Conservation (phyloP, 30 jellyfish, hydroid and myxozoan species). For the Aurelia aurita complex sp. Pacific region DNA sequence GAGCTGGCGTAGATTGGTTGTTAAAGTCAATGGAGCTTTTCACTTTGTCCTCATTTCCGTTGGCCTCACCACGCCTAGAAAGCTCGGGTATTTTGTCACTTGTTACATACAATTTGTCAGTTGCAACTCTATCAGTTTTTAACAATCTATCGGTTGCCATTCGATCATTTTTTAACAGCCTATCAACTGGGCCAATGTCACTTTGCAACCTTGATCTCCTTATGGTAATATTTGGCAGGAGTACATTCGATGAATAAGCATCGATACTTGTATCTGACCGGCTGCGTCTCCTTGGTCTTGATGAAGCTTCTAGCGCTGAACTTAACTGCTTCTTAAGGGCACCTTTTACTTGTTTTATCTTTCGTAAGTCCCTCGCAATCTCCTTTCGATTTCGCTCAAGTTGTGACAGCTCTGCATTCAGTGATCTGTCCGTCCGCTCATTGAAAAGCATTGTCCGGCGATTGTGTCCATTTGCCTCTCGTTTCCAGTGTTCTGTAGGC, state of each 20-base stretch:
- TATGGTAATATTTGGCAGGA: slow-evolving; percentile 12
- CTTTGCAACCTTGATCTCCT: slow-evolving; percentile 39
- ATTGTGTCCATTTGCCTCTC: slow-evolving; percentile 11
- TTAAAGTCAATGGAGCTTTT: not conserved
- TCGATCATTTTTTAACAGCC: slow-evolving; percentile 12
- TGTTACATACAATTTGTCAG: not conserved
- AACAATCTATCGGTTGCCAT: not conserved
- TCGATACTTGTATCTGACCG: slow-evolving; percentile 22
- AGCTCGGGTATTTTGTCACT: not conserved
- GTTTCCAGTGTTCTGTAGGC: slow-evolving; percentile 8
- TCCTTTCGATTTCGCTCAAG: slow-evolving; percentile 50
- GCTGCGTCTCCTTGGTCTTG: slow-evolving; percentile 8
- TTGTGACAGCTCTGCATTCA: slow-evolving; percentile 55
- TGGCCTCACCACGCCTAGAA: not conserved
- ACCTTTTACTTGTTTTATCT: slow-evolving; percentile 42
- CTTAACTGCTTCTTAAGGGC: slow-evolving; percentile 33
- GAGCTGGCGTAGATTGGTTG: not conserved
- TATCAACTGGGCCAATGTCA: slow-evolving; percentile 34
- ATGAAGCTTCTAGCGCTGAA: slow-evolving; percentile 24
- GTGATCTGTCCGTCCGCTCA: slow-evolving; percentile 62
- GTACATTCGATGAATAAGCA: not conserved
- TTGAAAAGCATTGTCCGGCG: slow-evolving; percentile 57
- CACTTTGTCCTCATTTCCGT: not conserved
- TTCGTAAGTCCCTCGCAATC: slow-evolving; percentile 36
- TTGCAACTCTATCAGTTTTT: not conserved